phyloP scores from a whole-genome alignment of 2,797 vertebrate species.

The Cercopithecus diana region DNA sequence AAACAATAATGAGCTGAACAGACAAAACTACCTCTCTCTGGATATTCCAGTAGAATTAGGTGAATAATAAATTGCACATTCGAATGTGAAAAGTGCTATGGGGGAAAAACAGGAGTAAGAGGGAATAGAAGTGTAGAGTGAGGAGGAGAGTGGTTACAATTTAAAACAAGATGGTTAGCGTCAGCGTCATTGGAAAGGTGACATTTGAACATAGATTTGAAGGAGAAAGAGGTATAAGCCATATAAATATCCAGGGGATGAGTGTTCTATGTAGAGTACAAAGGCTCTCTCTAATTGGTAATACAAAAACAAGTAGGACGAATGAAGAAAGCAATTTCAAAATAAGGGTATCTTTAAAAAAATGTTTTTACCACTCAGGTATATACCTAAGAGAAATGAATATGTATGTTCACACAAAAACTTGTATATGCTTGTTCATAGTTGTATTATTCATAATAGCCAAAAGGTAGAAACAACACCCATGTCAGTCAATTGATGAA shows the following conservation, averaged over 20 bases:
- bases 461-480: neutral
- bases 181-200: neutral
- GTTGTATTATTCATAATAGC: neutral
- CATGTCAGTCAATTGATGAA: neutral
- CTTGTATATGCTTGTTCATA: neutral
- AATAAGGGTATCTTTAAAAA: neutral
- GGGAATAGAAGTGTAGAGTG: neutral
- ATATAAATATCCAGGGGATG: neutral
- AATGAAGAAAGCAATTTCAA: constrained; percentile 16
- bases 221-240: neutral
- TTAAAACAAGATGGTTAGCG: neutral
- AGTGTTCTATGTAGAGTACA: neutral
- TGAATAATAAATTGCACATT: neutral
- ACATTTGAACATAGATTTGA: neutral
- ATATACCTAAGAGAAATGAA: constrained; percentile 1
- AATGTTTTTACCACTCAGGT: neutral
- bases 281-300: neutral
- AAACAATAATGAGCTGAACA: neutral
- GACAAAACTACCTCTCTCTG: neutral
- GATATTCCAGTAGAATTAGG: neutral
- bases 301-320: neutral
- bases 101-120: neutral
- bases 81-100: neutral
- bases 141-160: neutral
- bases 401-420: neutral